phyloP scores from a whole-genome alignment of 2,797 vertebrate genomes.

The Corythornis leucogaster region DNA sequence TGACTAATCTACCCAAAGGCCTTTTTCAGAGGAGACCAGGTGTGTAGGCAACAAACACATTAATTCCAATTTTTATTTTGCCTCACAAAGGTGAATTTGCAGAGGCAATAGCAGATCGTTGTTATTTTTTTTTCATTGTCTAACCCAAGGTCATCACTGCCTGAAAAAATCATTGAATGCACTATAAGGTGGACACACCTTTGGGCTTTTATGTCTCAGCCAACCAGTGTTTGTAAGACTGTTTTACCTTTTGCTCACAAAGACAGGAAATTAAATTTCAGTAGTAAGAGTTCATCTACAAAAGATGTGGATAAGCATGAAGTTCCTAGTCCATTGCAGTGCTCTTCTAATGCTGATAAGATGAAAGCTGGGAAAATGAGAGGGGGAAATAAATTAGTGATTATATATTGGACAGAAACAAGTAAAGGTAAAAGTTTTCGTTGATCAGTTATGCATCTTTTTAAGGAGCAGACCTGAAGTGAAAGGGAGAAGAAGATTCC shows the following conservation, averaged over 20 bases:
- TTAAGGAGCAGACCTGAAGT: not conserved
- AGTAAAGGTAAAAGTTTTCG: not conserved
- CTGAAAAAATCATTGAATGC: not conserved
- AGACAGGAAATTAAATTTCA: constrained; percentile 13
- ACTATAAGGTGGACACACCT: constrained; percentile 33
- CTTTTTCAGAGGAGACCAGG: constrained; percentile 27
- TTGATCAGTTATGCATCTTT: not conserved
- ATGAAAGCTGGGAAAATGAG: not conserved
- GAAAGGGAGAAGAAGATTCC: not conserved
- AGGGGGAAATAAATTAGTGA: not conserved
- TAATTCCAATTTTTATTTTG: constrained; percentile 33
- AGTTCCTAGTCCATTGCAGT: not conserved
- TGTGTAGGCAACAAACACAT: constrained; percentile 4
- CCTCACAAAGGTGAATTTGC: constrained; percentile 4
- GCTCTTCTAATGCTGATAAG: not conserved
- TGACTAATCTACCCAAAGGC: constrained; percentile 30
- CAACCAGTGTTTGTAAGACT: not conserved
- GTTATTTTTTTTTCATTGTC: not conserved
- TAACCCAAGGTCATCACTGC: not conserved
- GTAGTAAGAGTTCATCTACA: not conserved
- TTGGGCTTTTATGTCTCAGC: constrained; percentile 44
- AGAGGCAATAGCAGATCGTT: not conserved
- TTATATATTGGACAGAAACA: not conserved
- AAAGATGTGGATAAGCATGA: not conserved
- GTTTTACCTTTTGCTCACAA: constrained; percentile 3